Percentiles rank a stretch among this genome's conserved stretches.
These are phyloP conservation scores for Callinectes sapidus DNA, from an alignment of 2,888 invertebrate genomes.

Conservation along the genomic window DNA sequence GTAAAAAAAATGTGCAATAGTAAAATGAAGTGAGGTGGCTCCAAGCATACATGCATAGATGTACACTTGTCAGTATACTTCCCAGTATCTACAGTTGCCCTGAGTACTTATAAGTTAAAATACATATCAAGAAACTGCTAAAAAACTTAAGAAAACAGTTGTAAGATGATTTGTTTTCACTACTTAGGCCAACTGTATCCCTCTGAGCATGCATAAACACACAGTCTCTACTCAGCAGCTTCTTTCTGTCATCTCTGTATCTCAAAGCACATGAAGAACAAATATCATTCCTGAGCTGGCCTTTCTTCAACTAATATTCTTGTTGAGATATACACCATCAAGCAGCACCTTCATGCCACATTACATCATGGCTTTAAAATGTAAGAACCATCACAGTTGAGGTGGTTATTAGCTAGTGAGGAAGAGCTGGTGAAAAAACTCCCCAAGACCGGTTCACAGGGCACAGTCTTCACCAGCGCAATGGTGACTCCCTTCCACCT, in stretches of 20 bases:
- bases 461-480: not conserved
- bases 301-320: not conserved
- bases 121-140: not conserved
- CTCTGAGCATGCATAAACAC: not conserved
- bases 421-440: not conserved
- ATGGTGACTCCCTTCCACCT: not conserved
- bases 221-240: not conserved
- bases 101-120: not conserved
- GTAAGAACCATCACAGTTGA: not conserved
- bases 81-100: not conserved
- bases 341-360: not conserved
- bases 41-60: constrained; percentile 8
- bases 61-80: not conserved
- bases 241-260: not conserved
- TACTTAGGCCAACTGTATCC: not conserved
- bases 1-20: no score
- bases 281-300: not conserved
- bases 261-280: not conserved
- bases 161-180: no score
- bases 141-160: no score
- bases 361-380: not conserved
- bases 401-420: not conserved
- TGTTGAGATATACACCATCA: not conserved
- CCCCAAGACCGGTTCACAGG: not conserved
- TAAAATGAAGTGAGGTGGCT: no score